Evolutionary conservation across 2,888 invertebrate genomes (phyloP), one percentile per base, ranked within the genome.

Genomic region (Leucophenga montana): DNA sequence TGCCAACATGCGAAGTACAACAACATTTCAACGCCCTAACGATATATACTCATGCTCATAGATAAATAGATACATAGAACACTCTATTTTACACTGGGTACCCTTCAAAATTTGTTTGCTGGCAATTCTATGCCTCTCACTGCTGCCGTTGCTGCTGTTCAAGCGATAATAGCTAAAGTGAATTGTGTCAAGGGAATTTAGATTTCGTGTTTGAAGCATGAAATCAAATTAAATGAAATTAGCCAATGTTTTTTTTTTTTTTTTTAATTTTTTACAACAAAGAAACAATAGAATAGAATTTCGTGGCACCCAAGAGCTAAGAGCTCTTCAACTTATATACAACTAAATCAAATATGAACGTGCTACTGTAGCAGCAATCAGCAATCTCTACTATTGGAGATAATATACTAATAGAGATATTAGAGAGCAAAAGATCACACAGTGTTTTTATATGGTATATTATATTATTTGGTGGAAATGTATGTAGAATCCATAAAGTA

Each of bases 101-200:
- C 39, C 39, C 39, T 39, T 39, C 39, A 8, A 1, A 27, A 39
- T 39, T 5, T 39, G 39, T 11, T 8, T 39, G 39, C 27, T 27
- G 27, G 27, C n/a, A n/a, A n/a, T 33, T 33, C 33, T 33, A 33
- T 33, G 33, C 39, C 39, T 39, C 39, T 39, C 39, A 39, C 39
- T 39, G 39, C 39, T 39, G 39, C 39, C 8, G 39, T 8, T 11
- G 68, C 54, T 39, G 18, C 16, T n/a, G n/a, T 61, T 27, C 27
- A 11, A 13, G 31, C 39, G 18, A 39, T 61, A 46, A 64, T 64
- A 77, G 68, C 68, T 73, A 74, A 71, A 68, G 71, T 69, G 78
- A 85, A 85, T 83, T 83, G 85, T 85, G 85, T 85, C 85, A 85
- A 85, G 85, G 85, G 79, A 83, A 70, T 72, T 69, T 57, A 64